These are phyloP conservation scores for Drosophila mayri DNA, from an alignment of 1,140 invertebrate genomes.

Conservation along the genomic window DNA sequence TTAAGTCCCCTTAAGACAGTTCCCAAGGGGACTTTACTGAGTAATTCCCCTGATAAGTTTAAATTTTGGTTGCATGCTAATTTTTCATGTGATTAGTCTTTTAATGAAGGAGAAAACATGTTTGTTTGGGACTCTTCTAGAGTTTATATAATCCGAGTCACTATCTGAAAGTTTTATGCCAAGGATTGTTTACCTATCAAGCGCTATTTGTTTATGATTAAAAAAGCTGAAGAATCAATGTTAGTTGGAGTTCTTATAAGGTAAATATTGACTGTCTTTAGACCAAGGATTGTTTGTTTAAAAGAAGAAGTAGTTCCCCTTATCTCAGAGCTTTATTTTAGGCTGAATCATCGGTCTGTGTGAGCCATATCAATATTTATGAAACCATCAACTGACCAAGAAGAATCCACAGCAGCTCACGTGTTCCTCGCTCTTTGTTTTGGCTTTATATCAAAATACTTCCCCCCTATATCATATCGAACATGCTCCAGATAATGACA, in stretches of 20 bases:
- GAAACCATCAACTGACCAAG: slow-evolving; percentile 13
- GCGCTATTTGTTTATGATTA: slow-evolving; percentile 1
- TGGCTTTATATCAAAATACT: slow-evolving; percentile 12
- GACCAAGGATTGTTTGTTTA: not conserved
- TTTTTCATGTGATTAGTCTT: slow-evolving; percentile 22
- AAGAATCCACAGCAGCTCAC: slow-evolving; percentile 20
- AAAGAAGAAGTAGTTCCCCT: not conserved
- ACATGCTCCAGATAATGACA: slow-evolving; percentile 33
- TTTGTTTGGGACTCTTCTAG: not conserved
- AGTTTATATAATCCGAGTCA: slow-evolving; percentile 1
- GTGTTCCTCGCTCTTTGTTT: slow-evolving; percentile 35
- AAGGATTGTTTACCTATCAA: slow-evolving; percentile 16
- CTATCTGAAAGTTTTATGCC: slow-evolving; percentile 7
- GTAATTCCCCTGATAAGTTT: slow-evolving; percentile 25
- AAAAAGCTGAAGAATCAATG: not conserved
- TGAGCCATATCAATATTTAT: slow-evolving; percentile 24
- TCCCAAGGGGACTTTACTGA: not conserved
- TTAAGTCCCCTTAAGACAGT: slow-evolving; percentile 29
- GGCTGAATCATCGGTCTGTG: slow-evolving; percentile 3
- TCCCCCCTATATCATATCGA: slow-evolving; percentile 5
- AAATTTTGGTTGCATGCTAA: slow-evolving; percentile 15
- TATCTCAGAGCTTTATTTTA: not conserved
- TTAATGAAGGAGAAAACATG: not conserved
- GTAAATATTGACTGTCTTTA: not conserved
- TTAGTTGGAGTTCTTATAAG: not conserved